Conservation (phyloP, 2,797 vertebrate genomes). For the Rhinella marina region DNA sequence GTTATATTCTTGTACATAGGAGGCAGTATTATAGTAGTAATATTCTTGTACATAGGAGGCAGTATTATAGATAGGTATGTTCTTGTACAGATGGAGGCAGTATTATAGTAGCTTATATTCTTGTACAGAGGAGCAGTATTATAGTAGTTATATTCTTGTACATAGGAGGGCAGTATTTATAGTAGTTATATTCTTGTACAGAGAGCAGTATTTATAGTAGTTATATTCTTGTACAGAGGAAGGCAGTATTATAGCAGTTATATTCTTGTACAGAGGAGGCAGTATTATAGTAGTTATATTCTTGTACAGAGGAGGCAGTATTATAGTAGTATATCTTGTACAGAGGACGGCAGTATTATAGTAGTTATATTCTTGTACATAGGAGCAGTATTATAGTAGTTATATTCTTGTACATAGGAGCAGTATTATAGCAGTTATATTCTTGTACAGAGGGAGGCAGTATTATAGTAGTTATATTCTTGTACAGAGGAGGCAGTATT, state of each 20-base stretch:
- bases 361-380: background rate
- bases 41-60: background rate
- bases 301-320: too few species aligned
- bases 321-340: too few species aligned
- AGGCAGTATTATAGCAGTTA: background rate
- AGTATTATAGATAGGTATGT: conserved; percentile 7
- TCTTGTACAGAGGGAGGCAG: too few species aligned
- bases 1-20: background rate
- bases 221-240: conserved; percentile 3
- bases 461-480: too few species aligned
- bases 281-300: too few species aligned
- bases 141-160: conserved; percentile 2
- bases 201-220: too few species aligned
- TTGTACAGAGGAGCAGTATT: background rate
- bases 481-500: too few species aligned
- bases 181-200: background rate
- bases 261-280: too few species aligned
- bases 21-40: background rate
- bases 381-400: too few species aligned
- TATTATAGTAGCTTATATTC: conserved; percentile 5
- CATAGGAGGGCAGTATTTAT: background rate
- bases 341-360: too few species aligned
- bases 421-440: background rate
- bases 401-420: conserved; percentile 1
- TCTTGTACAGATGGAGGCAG: background rate